Conservation (phyloP, 1,140 invertebrate species). For the Sarcophaga bullata region DNA sequence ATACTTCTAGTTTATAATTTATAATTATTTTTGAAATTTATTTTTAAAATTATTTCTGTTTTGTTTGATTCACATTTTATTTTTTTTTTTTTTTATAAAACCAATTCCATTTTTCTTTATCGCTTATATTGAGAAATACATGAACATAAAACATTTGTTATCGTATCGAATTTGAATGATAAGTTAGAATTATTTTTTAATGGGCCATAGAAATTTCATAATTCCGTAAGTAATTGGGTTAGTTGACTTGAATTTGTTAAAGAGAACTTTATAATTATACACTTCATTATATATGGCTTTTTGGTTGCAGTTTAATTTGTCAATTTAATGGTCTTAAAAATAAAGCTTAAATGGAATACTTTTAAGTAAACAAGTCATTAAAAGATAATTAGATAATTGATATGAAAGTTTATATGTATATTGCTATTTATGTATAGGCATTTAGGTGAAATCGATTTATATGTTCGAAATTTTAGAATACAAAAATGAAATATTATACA, state of each 20-base stretch:
- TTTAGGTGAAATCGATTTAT: too few species aligned
- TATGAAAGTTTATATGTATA: neutral
- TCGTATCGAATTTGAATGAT: conserved; percentile 19
- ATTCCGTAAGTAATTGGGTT: conserved; percentile 16
- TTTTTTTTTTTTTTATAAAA: neutral
- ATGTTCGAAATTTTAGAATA: too few species aligned
- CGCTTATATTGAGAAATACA: neutral
- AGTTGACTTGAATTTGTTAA: neutral
- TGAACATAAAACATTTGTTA: neutral
- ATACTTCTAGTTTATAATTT: too few species aligned
- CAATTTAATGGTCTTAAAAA: neutral
- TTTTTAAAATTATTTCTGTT: too few species aligned
- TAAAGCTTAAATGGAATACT: neutral
- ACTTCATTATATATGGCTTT: too few species aligned
- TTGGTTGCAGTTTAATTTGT: neutral
- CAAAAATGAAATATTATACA: too few species aligned
- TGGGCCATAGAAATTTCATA: neutral
- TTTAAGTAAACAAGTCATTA: neutral
- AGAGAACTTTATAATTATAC: too few species aligned
- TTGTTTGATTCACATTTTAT: neutral
- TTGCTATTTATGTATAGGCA: too few species aligned
- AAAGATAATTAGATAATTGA: neutral
- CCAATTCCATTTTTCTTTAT: neutral
- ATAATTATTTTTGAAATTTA: too few species aligned
- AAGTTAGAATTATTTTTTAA: conserved; percentile 14